A percentile compares a stretch with the other conserved stretches of the same genome.
Conservation (phyloP, 2,888 invertebrate species). For the Antheraea yamamai region DNA sequence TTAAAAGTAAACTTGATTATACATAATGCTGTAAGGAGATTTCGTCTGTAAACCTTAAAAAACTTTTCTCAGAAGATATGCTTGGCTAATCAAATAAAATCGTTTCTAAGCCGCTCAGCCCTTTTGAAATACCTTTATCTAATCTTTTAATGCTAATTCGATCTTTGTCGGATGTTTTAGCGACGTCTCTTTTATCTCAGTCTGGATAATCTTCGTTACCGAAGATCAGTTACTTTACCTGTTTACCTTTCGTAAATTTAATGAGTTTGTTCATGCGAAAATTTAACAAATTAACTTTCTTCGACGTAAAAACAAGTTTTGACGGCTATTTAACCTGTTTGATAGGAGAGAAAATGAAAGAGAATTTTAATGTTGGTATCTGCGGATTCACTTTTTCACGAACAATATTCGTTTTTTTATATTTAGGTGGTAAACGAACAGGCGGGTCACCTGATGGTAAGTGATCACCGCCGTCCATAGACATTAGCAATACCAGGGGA, state of each 20-base stretch:
- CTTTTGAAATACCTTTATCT: slow-evolving; percentile 41
- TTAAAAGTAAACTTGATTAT: too few relatives aligned
- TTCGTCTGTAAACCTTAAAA: neutral
- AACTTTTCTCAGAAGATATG: slow-evolving; percentile 11
- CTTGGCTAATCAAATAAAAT: slow-evolving; percentile 28
- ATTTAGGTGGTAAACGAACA: too few relatives aligned
- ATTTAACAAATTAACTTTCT: slow-evolving; percentile 47
- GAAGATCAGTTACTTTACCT: slow-evolving; percentile 59
- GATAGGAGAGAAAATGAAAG: slow-evolving; percentile 5
- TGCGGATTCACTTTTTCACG: neutral
- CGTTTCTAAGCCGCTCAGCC: slow-evolving; percentile 43
- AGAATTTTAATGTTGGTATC: neutral
- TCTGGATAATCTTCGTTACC: slow-evolving; percentile 57
- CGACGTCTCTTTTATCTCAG: slow-evolving; percentile 56
- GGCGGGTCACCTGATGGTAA: too few relatives aligned
- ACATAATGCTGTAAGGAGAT: too few relatives aligned
- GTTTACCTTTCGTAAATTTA: slow-evolving; percentile 61
- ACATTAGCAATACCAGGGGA: too few relatives aligned
- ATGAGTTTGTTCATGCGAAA: slow-evolving; percentile 58
- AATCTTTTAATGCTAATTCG: slow-evolving; percentile 69
- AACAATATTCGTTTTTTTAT: neutral
- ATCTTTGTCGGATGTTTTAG: slow-evolving; percentile 55
- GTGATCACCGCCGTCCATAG: too few relatives aligned
- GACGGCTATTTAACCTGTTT: slow-evolving; percentile 13
- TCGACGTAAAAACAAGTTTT: slow-evolving; percentile 23